Conservation (phyloP, 2,888 invertebrate species). For the Uloborus plumipes region DNA sequence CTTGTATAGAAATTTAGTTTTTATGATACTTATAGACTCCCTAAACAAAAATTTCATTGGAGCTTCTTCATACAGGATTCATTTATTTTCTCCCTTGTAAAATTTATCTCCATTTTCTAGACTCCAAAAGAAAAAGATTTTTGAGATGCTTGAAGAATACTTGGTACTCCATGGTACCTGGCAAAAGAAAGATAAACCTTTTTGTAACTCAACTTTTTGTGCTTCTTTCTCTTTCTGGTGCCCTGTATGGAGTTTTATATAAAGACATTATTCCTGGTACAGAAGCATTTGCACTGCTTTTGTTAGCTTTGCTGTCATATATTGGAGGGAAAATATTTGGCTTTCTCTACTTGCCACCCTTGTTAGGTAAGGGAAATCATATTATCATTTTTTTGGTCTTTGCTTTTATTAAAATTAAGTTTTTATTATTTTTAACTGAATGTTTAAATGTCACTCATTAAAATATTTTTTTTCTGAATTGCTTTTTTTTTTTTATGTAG, state of each 20-base stretch:
- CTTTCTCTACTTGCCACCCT: constrained; percentile 49
- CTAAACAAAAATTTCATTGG: too few relatives aligned
- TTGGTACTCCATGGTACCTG: constrained; percentile 3
- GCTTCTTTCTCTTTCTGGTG: constrained; percentile 27
- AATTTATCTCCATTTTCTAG: background rate
- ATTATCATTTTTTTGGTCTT: background rate
- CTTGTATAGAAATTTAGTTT: too few relatives aligned
- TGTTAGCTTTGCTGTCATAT: constrained; percentile 35
- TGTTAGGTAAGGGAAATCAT: constrained; percentile 39
- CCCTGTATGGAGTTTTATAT: constrained; percentile 38
- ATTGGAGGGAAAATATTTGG: constrained; percentile 42
- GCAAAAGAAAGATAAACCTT: constrained; percentile 7
- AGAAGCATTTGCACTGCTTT: constrained; percentile 47
- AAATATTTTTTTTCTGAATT: background rate
- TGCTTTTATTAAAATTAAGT: background rate
- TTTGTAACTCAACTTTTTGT: constrained; percentile 10
- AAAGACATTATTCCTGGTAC: constrained; percentile 36
- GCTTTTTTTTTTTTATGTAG: background rate
- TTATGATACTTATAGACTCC: too few relatives aligned
- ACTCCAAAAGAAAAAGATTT: constrained; percentile 7
- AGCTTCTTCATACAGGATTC: too few relatives aligned
- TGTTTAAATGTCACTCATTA: background rate
- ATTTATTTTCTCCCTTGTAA: background rate
- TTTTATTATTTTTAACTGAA: background rate
- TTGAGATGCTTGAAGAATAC: background rate